Evolutionary conservation across 2,888 invertebrate genomes (phyloP).

Genomic region (Nephrotoma appendiculata): DNA sequence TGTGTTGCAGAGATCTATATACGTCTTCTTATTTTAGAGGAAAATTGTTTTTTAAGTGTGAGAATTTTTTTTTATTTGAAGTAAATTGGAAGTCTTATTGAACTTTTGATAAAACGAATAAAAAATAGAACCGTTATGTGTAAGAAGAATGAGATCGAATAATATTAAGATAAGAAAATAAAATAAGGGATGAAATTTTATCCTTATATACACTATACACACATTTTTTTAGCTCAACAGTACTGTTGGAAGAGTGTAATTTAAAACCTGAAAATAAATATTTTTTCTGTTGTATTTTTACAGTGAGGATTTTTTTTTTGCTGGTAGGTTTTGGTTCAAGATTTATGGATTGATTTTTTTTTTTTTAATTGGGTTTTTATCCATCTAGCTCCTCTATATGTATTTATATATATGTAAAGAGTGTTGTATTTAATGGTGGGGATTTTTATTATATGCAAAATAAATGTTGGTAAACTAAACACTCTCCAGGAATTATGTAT

Average conservation of each 20-base stretch:
- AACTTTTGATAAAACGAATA: neutral
- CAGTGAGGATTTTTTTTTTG: neutral
- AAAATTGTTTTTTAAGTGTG: neutral
- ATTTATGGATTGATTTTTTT: neutral
- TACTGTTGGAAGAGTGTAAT: neutral
- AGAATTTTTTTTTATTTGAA: neutral
- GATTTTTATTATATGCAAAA: neutral
- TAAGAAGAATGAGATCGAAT: neutral
- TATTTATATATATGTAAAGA: neutral
- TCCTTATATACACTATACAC: neutral
- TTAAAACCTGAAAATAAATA: neutral
- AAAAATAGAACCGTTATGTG: neutral
- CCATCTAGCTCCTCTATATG: neutral
- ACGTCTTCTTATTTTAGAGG: neutral
- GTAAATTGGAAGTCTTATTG: neutral
- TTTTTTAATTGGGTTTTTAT: neutral
- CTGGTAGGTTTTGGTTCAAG: neutral
- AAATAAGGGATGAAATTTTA: neutral
- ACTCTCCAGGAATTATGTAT: neutral
- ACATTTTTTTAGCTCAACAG: neutral
- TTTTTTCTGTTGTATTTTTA: neutral
- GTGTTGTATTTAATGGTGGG: neutral
- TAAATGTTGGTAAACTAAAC: neutral
- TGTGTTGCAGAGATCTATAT: neutral
- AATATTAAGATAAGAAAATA: neutral